Conservation (phyloP, 1,140 invertebrate species). For the Meloidogyne chitwoodi region DNA sequence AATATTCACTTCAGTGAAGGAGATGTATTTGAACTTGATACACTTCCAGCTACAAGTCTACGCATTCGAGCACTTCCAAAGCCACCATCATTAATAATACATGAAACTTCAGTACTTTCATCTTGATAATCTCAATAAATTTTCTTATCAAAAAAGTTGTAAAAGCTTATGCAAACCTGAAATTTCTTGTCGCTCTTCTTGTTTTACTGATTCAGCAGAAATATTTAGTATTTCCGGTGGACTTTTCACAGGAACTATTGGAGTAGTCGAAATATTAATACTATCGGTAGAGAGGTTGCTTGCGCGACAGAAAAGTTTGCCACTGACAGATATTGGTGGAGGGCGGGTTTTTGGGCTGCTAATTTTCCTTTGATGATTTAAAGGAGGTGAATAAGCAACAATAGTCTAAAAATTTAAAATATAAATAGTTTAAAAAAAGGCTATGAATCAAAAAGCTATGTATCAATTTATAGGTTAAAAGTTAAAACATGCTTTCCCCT, state of each 20-base stretch:
- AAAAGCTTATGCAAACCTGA: background rate
- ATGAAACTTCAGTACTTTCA: background rate
- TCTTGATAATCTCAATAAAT: background rate
- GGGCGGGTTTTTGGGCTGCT: background rate
- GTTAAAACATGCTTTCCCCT: no score
- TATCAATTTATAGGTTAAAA: no score
- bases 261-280: background rate
- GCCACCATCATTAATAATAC: background rate
- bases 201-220: background rate
- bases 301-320: background rate
- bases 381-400: background rate
- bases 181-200: background rate
- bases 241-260: background rate
- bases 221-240: background rate
- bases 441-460: no score
- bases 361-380: background rate
- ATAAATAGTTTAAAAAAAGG: no score
- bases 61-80: background rate
- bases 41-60: background rate
- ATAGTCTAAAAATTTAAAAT: background rate
- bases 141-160: no score
- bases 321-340: background rate
- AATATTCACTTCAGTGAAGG: background rate
- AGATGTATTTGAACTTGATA: background rate
- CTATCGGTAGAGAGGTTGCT: background rate